Evolutionary conservation across 2,888 invertebrate genomes (phyloP), one percentile per base, ranked within the genome.

Genomic region (Brenthis ino): DNA sequence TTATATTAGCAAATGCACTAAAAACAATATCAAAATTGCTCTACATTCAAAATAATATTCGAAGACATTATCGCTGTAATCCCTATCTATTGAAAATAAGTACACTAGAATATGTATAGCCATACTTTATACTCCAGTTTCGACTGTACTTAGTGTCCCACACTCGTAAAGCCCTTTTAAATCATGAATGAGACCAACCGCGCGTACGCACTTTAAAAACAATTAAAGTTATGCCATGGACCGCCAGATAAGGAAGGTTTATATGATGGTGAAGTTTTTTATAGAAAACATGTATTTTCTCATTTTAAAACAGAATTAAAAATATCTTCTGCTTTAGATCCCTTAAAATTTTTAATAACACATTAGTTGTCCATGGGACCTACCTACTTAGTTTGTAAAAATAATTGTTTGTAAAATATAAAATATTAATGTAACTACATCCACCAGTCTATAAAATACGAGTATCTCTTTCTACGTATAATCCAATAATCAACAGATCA

Each of bases 151-250:
- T 47, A 47, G 56, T 67, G 60, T 60, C 69, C 69, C 68, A 70
- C 61, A 68, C 67, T 57, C 63, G 66, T 48, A 20, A 54, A 64
- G 58, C 66, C 74, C 70, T 75, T 70, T 68, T 57, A 70, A 75
- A 71, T 65, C 58, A 71, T 72, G 68, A 72, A 73, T 64, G 64
- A 74, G 72, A 68, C 64, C 69, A 73, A 75, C 75, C 75, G 79
- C 82, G 83, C 80, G 83, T 76, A 79, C 79, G 80, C 83, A 86
- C 91, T 91, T 86, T 81, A 89, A 87, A 90, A 89, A 90, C 90
- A 91, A 90, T 91, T 86, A 88, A 88, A 89, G 87, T 88, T 90
- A 86, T 85, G 82, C 86, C 82, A 82, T 81, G 80, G 80, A 80
- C 74, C 73, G 72, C 66, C 24, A 51, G 28, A 68, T 65, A 70